Evolutionary conservation across 2,888 invertebrate genomes (phyloP), one percentile per base, ranked within the genome.

Genomic region (Lacanobia wlatinum): DNA sequence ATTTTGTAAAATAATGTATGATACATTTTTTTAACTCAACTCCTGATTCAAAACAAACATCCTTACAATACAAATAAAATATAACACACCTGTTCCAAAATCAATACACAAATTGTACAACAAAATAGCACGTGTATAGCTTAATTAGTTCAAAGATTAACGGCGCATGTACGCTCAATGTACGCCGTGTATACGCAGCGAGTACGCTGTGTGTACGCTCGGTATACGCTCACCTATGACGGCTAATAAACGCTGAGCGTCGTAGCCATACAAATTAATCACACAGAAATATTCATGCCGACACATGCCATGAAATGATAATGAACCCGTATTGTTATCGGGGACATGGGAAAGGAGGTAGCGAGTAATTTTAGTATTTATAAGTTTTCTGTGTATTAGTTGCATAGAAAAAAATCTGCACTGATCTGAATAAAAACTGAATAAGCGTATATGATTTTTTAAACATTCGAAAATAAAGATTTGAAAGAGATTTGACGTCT

Each of bases 251-350:
- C 92, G 89, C 84, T 85, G 84, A 83, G 88, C 87, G 88, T 86
- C 88, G 84, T 86, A 78, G 88, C 90, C 92, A 87, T 92, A 90
- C 93, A 92, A 94, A 95, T 95, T 95, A 94, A 95, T 95, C 95
- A 95, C 94, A 95, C 94, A 89, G 95, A 95, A 95, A 95, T 95
- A 95, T 95, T 95, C 94, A 95, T 94, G 94, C 92, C 92, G 92
- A 95, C 95, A 95, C 94, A 95, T 94, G 94, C 94, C 94, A 94
- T 94, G 94, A 94, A 94, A 95, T 94, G 92, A 94, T 95, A 95
- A 95, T 95, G 94, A 95, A 94, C 94, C 89, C 89, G 88, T 91
- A 91, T 93, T 87, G 90, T 87, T 76, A 80, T 75, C 34, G 76
- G 87, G 88, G 46, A 21, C 65, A 85, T 83, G 80, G 14, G 18